Evolutionary conservation across 2,113 vertebrate species (phyloP).

Genomic region (Ellobius talpinus): DNA sequence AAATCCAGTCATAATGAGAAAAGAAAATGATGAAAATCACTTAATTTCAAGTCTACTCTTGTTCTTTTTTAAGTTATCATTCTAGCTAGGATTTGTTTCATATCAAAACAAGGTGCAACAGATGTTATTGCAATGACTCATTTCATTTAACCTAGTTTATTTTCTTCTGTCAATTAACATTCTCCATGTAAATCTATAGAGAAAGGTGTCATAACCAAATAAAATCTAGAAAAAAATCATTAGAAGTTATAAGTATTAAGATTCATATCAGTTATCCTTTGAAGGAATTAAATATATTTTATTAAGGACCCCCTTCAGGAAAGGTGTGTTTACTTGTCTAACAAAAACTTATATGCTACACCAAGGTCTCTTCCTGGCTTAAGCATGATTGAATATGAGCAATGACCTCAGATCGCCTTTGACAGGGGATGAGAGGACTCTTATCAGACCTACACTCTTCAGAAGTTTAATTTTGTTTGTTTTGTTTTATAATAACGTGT

Average conservation of each 20-base stretch:
- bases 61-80: background rate
- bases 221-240: background rate
- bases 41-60: background rate
- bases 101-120: background rate
- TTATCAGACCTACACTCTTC: background rate
- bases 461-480: background rate
- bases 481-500: background rate
- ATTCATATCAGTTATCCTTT: background rate
- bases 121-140: background rate
- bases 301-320: background rate
- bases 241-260: background rate
- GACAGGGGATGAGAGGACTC: background rate
- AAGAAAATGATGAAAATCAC: background rate
- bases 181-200: background rate
- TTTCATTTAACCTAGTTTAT: conserved; percentile 7
- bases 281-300: background rate
- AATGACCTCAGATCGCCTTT: background rate
- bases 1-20: background rate
- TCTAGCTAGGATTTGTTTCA: conserved; percentile 16
- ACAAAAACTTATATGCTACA: background rate
- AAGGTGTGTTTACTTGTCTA: background rate
- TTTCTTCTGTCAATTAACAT: conserved; percentile 3
- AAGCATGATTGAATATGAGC: background rate
- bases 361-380: background rate
- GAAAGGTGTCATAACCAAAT: background rate